Evolutionary conservation across 2,888 invertebrate genomes (phyloP).

Genomic region (Epirrita christyi): DNA sequence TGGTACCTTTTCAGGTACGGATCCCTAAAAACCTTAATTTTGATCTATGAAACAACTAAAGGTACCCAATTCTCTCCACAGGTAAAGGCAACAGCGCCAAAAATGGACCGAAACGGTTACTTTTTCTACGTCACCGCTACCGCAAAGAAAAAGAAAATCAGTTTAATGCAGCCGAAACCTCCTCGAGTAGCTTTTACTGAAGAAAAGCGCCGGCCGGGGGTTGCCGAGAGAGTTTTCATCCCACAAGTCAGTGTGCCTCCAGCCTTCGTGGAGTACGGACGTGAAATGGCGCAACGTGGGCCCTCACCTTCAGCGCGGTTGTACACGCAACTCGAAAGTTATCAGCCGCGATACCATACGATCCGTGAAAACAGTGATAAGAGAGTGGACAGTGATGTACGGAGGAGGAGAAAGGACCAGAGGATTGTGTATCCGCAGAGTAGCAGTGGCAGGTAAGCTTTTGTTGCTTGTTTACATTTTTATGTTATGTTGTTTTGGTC

Average conservation of each 20-base stretch:
- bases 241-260: slow-evolving; percentile 64
- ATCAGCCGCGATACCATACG: slow-evolving; percentile 80
- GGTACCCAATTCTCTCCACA: slow-evolving; percentile 43
- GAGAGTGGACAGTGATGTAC: slow-evolving; percentile 77
- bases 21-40: too few relatives aligned
- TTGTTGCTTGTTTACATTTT: slow-evolving; percentile 25
- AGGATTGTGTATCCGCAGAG: slow-evolving; percentile 63
- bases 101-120: slow-evolving; percentile 81
- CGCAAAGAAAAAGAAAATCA: slow-evolving; percentile 83
- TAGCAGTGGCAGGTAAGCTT: slow-evolving; percentile 68
- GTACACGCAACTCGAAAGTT: slow-evolving; percentile 80
- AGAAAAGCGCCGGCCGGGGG: slow-evolving; percentile 72
- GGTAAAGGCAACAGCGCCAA: slow-evolving; percentile 78
- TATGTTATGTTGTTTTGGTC: slow-evolving; percentile 13
- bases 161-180: slow-evolving; percentile 78
- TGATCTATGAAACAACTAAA: too few relatives aligned
- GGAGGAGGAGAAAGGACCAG: slow-evolving; percentile 67
- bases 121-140: slow-evolving; percentile 79
- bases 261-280: slow-evolving; percentile 62
- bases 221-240: slow-evolving; percentile 61
- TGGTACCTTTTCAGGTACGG: too few relatives aligned
- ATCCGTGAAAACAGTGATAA: slow-evolving; percentile 79
- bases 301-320: slow-evolving; percentile 73
- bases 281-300: slow-evolving; percentile 70
- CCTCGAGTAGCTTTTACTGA: slow-evolving; percentile 76